These are phyloP conservation scores for Falcunculus frontatus DNA, from an alignment of 2,113 vertebrate genomes.

Conservation along the genomic window DNA sequence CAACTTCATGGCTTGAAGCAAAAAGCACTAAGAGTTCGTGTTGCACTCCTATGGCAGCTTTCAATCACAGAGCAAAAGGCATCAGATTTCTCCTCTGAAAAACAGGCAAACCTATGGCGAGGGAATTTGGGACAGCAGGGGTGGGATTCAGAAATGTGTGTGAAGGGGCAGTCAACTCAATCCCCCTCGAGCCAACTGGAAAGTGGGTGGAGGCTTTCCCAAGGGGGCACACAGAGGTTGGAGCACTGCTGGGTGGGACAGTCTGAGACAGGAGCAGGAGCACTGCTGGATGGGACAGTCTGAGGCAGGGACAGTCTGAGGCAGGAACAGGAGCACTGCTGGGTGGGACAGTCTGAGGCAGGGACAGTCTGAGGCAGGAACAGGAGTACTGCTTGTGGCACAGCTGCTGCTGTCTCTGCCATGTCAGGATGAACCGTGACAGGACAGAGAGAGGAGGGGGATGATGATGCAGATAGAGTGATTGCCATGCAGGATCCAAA, in stretches of 20 bases:
- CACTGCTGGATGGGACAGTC: no score
- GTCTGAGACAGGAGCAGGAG: no score
- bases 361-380: no score
- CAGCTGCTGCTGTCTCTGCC: background rate
- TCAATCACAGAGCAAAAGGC: background rate
- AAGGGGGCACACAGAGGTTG: rapidly evolving
- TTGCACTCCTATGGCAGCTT: background rate
- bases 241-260: background rate
- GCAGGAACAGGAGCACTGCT: no score
- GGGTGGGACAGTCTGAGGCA: no score
- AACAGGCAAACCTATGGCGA: background rate
- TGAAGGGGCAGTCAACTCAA: background rate
- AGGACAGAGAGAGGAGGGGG: background rate
- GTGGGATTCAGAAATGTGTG: background rate
- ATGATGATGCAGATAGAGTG: background rate
- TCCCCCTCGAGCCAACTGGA: background rate
- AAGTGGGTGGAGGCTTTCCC: background rate
- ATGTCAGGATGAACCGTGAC: rapidly evolving
- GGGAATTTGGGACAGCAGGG: background rate
- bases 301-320: no score
- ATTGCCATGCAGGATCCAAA: background rate
- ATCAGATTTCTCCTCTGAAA: background rate
- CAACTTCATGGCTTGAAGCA: background rate
- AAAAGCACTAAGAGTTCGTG: background rate
- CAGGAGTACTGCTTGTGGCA: no score